A percentile compares a stretch with the other conserved stretches of the same genome.
Evolutionary conservation across 2,888 invertebrate species (phyloP).

Genomic region (Eugnorisma glareosa): DNA sequence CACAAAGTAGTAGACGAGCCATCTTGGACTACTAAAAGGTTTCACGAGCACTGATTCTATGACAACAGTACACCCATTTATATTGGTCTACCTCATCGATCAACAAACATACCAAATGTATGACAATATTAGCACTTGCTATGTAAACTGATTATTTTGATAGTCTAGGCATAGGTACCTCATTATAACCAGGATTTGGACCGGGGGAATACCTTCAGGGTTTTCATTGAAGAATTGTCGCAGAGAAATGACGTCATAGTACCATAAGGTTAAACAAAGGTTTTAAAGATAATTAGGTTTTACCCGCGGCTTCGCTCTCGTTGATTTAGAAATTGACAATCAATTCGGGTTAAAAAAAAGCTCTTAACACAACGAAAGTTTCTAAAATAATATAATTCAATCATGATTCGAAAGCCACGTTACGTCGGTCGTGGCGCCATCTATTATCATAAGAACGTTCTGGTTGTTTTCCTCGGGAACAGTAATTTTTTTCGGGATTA

Average conservation of each 20-base stretch:
- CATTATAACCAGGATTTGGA: not conserved
- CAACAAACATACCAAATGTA: constrained; percentile 18
- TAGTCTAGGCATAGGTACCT: not conserved
- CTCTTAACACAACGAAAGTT: too few relatives aligned
- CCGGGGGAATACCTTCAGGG: not conserved
- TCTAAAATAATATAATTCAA: too few relatives aligned
- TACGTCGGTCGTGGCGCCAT: too few relatives aligned
- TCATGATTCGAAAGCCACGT: too few relatives aligned
- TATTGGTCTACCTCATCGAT: constrained; percentile 14
- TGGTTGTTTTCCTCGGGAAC: too few relatives aligned
- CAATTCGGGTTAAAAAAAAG: too few relatives aligned
- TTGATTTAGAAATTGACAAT: too few relatives aligned
- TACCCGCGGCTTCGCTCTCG: too few relatives aligned
- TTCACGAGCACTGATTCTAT: constrained; percentile 18
- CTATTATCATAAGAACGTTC: too few relatives aligned
- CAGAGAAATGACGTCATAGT: not conserved
- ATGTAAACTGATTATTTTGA: constrained; percentile 21
- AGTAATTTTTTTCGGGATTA: too few relatives aligned
- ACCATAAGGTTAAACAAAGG: not conserved
- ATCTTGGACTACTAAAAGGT: constrained; percentile 21
- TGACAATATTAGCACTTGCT: constrained; percentile 45
- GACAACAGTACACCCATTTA: constrained; percentile 31
- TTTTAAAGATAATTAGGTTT: not conserved
- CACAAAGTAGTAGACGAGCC: constrained; percentile 41
- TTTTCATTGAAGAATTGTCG: not conserved